Evolutionary conservation across 2,888 invertebrate genomes (phyloP).

Genomic region (Brachylomia viminalis): DNA sequence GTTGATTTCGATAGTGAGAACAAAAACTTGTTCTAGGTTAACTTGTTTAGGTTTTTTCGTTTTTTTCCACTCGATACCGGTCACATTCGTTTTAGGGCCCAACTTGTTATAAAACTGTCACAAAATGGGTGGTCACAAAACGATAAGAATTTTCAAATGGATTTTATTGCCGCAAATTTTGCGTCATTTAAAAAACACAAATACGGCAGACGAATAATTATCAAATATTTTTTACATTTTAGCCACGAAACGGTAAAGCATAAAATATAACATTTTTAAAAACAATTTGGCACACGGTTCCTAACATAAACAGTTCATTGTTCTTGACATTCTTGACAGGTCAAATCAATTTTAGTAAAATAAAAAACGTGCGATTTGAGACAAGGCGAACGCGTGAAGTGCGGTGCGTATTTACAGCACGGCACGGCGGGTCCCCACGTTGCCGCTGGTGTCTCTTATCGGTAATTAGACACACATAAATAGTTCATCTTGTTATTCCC

Average conservation of each 20-base stretch:
- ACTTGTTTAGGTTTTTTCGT: background rate
- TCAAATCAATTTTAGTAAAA: conserved; percentile 77
- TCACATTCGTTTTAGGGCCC: conserved; percentile 29
- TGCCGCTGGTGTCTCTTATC: conserved; percentile 82
- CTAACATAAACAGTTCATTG: conserved; percentile 51
- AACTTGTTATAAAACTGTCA: conserved; percentile 2
- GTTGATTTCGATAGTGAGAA: background rate
- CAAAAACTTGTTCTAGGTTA: conserved; percentile 35
- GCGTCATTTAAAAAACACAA: background rate
- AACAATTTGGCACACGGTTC: conserved; percentile 35
- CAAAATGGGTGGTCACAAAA: background rate
- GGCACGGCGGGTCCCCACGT: conserved; percentile 82
- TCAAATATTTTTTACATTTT: background rate
- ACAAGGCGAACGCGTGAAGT: conserved; percentile 72
- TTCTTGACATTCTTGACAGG: conserved; percentile 73
- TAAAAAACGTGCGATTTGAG: conserved; percentile 80
- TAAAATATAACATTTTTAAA: background rate
- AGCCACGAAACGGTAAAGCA: background rate
- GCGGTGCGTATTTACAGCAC: conserved; percentile 79
- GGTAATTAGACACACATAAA: conserved; percentile 78
- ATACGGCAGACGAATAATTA: background rate
- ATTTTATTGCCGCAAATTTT: background rate
- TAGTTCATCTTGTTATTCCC: conserved; percentile 81
- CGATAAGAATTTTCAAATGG: no score
- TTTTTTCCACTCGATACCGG: conserved; percentile 10